Conservation (phyloP, 53 echinoderm and acorn worm genomes). For the Echinarachnius parma region DNA sequence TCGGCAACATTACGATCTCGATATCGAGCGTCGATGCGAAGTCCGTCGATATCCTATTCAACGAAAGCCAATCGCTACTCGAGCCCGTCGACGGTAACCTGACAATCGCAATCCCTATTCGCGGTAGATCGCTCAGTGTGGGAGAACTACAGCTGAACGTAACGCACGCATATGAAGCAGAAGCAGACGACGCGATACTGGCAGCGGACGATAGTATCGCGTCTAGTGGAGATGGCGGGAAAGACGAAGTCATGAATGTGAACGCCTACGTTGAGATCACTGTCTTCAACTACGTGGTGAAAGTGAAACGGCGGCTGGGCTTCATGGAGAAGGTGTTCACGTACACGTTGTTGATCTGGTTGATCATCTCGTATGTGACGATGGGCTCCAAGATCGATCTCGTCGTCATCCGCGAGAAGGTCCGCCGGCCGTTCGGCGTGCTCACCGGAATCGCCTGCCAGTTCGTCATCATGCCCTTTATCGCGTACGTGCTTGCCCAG, state of each 20-base stretch:
- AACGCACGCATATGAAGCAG: slow-evolving; percentile 18
- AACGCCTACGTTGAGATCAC: not conserved
- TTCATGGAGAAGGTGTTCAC: slow-evolving; percentile 60
- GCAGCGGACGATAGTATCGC: not conserved
- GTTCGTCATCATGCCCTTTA: slow-evolving; percentile 85
- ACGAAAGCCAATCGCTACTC: slow-evolving; percentile 1
- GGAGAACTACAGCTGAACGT: not conserved
- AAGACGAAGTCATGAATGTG: not conserved
- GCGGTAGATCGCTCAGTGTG: slow-evolving; percentile 11
- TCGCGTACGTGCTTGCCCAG: slow-evolving; percentile 69
- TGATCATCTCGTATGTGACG: slow-evolving; percentile 78
- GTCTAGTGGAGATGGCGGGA: slow-evolving; percentile 1
- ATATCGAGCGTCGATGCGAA: not conserved
- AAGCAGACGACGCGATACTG: not conserved
- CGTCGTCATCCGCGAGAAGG: slow-evolving; percentile 64
- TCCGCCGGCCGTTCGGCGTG: slow-evolving; percentile 71
- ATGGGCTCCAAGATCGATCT: slow-evolving; percentile 89
- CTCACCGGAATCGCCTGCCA: slow-evolving; percentile 83
- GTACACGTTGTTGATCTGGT: slow-evolving; percentile 60
- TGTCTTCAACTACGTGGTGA: not conserved
- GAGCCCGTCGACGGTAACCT: slow-evolving; percentile 7
- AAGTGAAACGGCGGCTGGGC: slow-evolving; percentile 19
- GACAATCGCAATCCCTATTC: slow-evolving; percentile 5
- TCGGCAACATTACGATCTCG: slow-evolving; percentile 14
- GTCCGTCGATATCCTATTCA: slow-evolving; percentile 4